Evolutionary conservation across 1,140 invertebrate species (phyloP).

Genomic region (Halictus rubicundus): DNA sequence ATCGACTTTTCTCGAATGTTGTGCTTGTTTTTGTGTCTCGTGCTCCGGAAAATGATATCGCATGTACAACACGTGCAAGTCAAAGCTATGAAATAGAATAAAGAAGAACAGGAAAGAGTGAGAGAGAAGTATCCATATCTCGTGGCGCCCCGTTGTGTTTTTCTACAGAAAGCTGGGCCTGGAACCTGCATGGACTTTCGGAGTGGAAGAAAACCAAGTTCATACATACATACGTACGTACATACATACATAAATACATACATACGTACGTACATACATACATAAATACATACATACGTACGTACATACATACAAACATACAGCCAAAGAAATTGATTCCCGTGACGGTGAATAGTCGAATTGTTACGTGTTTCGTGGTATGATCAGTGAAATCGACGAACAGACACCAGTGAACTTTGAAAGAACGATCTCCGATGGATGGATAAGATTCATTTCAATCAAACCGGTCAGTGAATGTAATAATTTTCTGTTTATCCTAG

Average conservation of each 20-base stretch:
- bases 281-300: too few species aligned
- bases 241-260: too few species aligned
- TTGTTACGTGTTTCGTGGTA: constrained; percentile 6
- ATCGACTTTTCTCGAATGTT: constrained; percentile 40
- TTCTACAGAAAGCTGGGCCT: constrained; percentile 68
- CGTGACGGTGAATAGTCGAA: background rate
- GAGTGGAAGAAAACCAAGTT: constrained; percentile 21
- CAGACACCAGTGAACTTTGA: background rate
- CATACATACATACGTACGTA: too few species aligned
- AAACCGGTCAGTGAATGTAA: constrained; percentile 25
- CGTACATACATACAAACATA: too few species aligned
- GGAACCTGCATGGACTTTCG: constrained; percentile 26
- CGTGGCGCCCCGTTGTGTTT: constrained; percentile 77
- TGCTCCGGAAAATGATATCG: constrained; percentile 22
- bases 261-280: too few species aligned
- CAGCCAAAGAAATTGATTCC: background rate
- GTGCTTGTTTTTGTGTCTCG: constrained; percentile 8
- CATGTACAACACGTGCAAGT: constrained; percentile 56
- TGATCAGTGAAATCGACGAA: constrained; percentile 10
- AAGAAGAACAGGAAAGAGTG: constrained; percentile 53
- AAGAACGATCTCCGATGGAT: constrained; percentile 9
- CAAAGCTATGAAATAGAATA: constrained; percentile 45
- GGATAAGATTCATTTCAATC: constrained; percentile 27
- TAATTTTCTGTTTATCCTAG: constrained; percentile 22
- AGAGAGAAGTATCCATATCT: constrained; percentile 62